Base-by-base conservation (phyloP, 2,888 invertebrate species). In the Eubasilissa splendida region DNA sequence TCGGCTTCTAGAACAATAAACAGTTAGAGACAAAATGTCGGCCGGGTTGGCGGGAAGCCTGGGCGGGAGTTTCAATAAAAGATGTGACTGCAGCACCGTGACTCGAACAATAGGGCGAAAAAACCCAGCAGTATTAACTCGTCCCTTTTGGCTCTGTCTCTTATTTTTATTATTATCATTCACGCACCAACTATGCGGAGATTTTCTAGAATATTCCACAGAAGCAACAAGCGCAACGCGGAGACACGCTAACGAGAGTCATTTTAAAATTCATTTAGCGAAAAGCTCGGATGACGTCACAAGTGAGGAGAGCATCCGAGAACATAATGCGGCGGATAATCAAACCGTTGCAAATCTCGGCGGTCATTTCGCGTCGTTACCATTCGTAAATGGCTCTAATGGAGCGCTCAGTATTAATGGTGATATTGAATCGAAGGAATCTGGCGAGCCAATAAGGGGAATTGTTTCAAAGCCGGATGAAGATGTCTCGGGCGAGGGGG, bases 361-460 rank as follows among this genome's bases (percentile, higher is more conserved):
- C 10, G 54, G 76, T 76, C 54, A 76, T 65, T 65, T 76, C 76
- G 14, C 63, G 58, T 65, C 66, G 60, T 65, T 65, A 65, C 52
- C 60, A 50, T 54, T 65, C 14, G 65, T 54, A 76, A 77, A 68
- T 68, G 42, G 68, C 58, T 70, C 77, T 66, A 77, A 77, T 77
- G 77, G 77, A 59, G 66, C 77, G 70, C 22, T 59, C 52, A 66
- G 22, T 56, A 66, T 58, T 60, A 65, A 65, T 79, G 73, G 73
- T 9, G 73, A 73, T 79, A 74, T 79, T 63, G 73, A 42, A 73
- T 56, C 53, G 79, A 63, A 74, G 73, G 59, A 60, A 65, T 56
- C 79, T 53, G 79, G 79, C n/a, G 73, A 79, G 68, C 78, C 78
- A 73, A 79, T 79, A 79, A 73, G 79, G 73, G 73, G 74, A 79